Percentiles rank a stretch among this genome's conserved stretches.
phyloP scores from a whole-genome alignment of 2,113 vertebrate species.

The Bubo blakistoni region DNA sequence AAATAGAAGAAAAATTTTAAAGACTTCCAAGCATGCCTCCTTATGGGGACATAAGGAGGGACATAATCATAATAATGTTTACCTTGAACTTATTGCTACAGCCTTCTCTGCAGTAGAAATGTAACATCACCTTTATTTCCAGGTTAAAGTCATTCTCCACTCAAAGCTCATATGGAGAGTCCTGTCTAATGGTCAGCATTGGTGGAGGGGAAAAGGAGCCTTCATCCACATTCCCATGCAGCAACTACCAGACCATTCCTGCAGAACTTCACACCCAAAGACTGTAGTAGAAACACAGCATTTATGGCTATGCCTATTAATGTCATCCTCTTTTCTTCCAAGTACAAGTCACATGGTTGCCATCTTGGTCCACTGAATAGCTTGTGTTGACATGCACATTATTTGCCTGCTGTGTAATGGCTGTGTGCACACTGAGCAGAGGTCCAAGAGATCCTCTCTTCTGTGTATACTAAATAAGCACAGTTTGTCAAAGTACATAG shows the following conservation, averaged over 20 bases:
- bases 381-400: not conserved
- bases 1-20: not conserved
- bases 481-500: not conserved
- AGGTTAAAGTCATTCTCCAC: not conserved
- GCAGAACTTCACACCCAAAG: not conserved
- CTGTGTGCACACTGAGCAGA: not conserved
- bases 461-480: not conserved
- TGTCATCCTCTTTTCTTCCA: not conserved
- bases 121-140: not conserved
- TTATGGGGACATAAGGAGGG: not conserved
- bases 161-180: not conserved
- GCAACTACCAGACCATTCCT: not conserved
- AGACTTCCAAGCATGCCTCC: not conserved
- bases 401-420: not conserved
- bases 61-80: not conserved
- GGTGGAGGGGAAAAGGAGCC: not conserved
- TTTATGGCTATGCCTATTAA: not conserved
- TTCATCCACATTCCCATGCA: not conserved
- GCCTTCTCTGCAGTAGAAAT: not conserved
- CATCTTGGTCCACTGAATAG: not conserved
- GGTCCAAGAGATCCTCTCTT: not conserved
- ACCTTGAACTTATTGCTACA: not conserved
- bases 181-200: not conserved
- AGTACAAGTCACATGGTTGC: not conserved
- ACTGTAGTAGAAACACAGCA: not conserved